Conservation (phyloP, 2,888 invertebrate genomes). For the Pocota personata region DNA sequence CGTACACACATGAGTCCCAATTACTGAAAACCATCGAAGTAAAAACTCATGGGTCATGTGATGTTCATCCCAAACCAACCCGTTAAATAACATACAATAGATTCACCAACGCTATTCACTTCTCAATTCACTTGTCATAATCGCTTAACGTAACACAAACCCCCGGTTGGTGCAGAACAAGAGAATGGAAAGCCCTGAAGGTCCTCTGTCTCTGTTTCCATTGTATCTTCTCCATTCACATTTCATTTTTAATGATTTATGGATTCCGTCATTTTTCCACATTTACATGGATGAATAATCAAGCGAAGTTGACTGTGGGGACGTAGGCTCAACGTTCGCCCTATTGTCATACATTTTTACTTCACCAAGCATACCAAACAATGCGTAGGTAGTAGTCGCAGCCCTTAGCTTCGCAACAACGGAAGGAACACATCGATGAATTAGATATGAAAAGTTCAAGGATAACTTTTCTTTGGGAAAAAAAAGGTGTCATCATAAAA, state of each 20-base stretch:
- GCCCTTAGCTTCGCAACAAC: background rate
- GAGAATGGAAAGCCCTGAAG: conserved; percentile 5
- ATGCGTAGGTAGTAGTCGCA: background rate
- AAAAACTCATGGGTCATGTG: background rate
- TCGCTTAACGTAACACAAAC: conserved; percentile 3
- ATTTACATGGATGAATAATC: conserved; percentile 24
- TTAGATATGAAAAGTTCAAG: conserved; percentile 37
- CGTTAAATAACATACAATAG: background rate
- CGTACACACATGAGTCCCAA: background rate
- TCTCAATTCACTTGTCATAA: conserved; percentile 9
- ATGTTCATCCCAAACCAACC: background rate
- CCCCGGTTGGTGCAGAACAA: background rate
- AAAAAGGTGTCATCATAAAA: conserved; percentile 22
- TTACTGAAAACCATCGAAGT: background rate
- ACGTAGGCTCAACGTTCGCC: background rate
- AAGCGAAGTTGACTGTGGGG: background rate
- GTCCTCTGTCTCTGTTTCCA: background rate
- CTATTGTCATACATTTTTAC: background rate
- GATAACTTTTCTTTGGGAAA: background rate
- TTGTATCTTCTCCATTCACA: background rate
- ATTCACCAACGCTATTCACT: background rate
- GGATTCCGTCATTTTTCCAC: conserved; percentile 23
- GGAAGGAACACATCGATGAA: background rate
- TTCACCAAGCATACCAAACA: background rate
- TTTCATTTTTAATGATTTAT: conserved; percentile 31